These are phyloP conservation scores for Terebella lapidaria DNA, from an alignment of 2,888 invertebrate genomes.

Conservation along the genomic window DNA sequence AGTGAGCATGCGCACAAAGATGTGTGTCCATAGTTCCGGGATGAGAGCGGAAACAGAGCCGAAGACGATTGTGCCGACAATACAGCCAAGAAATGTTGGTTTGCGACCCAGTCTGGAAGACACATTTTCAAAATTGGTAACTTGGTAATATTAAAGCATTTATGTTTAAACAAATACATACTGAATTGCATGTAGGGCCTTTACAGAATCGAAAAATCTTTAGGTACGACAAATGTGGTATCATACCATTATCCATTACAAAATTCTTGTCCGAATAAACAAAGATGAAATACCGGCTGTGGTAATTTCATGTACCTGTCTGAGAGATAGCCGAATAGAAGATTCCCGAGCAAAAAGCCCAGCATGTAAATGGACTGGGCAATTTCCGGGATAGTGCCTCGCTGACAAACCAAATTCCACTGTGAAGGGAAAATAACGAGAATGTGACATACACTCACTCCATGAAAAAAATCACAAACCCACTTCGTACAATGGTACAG, in stretches of 20 bases:
- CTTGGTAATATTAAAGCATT: too few relatives aligned
- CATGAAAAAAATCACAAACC: too few relatives aligned
- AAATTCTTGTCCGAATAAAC: too few relatives aligned
- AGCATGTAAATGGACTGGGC: background rate
- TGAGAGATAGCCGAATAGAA: background rate
- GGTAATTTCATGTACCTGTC: background rate
- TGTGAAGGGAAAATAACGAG: background rate
- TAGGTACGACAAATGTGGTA: too few relatives aligned
- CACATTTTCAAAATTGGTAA: too few relatives aligned
- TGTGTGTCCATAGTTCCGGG: constrained; percentile 29
- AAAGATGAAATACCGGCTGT: background rate
- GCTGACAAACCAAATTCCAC: background rate
- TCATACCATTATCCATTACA: too few relatives aligned
- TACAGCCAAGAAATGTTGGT: constrained; percentile 25
- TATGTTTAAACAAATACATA: too few relatives aligned
- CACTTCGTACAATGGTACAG: too few relatives aligned
- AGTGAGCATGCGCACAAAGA: constrained; percentile 29
- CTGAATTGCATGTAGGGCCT: too few relatives aligned
- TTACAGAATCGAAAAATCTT: too few relatives aligned
- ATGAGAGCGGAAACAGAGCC: constrained; percentile 28
- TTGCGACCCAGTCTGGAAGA: constrained; percentile 33
- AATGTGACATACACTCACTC: too few relatives aligned
- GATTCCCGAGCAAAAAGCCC: background rate
- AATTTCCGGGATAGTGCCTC: background rate
- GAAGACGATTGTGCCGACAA: constrained; percentile 24